Conservation (phyloP, 2,797 vertebrate species). For the Sciaenops ocellatus region DNA sequence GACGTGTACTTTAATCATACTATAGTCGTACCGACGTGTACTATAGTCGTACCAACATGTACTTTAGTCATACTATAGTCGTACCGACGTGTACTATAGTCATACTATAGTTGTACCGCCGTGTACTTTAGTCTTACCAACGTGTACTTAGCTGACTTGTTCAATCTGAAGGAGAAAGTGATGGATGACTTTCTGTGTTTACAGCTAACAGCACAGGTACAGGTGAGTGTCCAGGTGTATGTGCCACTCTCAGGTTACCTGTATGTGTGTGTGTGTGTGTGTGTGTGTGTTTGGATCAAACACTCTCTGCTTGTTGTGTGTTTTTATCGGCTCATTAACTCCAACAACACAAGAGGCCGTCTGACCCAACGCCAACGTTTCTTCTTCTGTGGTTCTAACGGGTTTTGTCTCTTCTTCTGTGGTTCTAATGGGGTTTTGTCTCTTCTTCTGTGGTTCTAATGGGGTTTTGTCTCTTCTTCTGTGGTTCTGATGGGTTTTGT, state of each 20-base stretch:
- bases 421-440: too few relatives aligned
- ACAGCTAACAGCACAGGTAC: slow-evolving; percentile 54
- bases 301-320: slow-evolving; percentile 60
- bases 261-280: slow-evolving; percentile 46
- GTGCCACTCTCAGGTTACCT: slow-evolving; percentile 51
- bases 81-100: too few relatives aligned
- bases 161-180: slow-evolving; percentile 49
- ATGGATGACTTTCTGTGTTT: slow-evolving; percentile 51
- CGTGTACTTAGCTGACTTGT: neutral
- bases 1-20: too few relatives aligned
- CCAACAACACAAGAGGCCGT: slow-evolving; percentile 28
- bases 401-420: slow-evolving; percentile 1
- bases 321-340: slow-evolving; percentile 61
- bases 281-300: slow-evolving; percentile 66
- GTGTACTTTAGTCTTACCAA: too few relatives aligned
- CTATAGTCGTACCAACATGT: too few relatives aligned
- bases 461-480: too few relatives aligned
- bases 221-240: slow-evolving; percentile 67
- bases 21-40: too few relatives aligned
- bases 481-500: too few relatives aligned
- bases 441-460: too few relatives aligned
- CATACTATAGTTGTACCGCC: too few relatives aligned
- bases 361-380: neutral
- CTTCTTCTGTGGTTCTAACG: too few relatives aligned
- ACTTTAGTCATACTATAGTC: too few relatives aligned